These are phyloP conservation scores for Chironomus riparius DNA, from an alignment of 2,888 invertebrate species.

Conservation along the genomic window DNA sequence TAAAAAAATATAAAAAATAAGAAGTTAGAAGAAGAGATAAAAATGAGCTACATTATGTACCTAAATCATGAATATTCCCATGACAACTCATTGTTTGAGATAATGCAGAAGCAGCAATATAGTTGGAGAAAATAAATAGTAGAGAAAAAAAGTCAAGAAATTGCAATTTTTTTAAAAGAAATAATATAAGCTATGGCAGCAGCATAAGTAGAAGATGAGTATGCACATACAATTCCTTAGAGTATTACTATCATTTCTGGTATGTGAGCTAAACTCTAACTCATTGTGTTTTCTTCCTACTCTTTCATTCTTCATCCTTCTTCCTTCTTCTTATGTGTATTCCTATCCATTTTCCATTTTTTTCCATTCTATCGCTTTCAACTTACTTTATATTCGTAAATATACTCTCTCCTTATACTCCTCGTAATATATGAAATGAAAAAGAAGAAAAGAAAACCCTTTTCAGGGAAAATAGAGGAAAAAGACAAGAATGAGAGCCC, in stretches of 20 bases:
- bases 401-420: not conserved
- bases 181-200: not conserved
- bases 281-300: not conserved
- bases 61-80: conserved; percentile 12
- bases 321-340: not conserved
- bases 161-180: not conserved
- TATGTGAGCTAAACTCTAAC: not conserved
- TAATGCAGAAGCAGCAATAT: not conserved
- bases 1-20: too few species aligned
- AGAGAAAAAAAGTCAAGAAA: not conserved
- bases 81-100: not conserved
- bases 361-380: not conserved
- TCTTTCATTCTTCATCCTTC: not conserved
- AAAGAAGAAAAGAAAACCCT: not conserved
- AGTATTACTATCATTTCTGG: not conserved
- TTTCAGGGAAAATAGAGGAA: not conserved
- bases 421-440: not conserved
- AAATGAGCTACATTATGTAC: not conserved
- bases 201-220: not conserved
- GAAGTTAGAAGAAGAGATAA: not conserved
- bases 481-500: too few species aligned
- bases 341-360: not conserved
- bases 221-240: conserved; percentile 3
- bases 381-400: not conserved
- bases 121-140: not conserved